Base-by-base conservation (phyloP, 2,888 invertebrate genomes). In the Parnassius mnemosyne region DNA sequence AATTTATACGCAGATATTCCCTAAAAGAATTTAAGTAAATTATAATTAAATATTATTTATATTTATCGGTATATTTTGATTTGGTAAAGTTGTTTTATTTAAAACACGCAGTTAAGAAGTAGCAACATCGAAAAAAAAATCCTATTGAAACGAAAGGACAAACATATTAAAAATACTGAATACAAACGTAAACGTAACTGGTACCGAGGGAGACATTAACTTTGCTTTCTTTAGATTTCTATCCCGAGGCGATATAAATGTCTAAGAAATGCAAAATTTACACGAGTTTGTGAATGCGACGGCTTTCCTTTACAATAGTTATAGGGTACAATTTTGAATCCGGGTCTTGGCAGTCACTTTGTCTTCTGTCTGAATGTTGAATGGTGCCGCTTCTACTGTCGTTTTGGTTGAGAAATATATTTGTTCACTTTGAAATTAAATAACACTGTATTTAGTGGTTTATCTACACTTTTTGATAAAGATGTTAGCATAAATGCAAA, bases 331-430 rank as follows among this genome's bases (percentile, higher is more conserved):
- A 58, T 63, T 58, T 65, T 62, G 64, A 60, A 61, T 64, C 57
- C 49, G 56, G 53, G 63, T 52, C 60, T 60, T 64, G 63, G 62
- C 65, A 64, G 63, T 65, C 63, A 68, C 67, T 71, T 71, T 69
- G 71, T 72, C 68, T 67, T 57, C 64, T 69, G 69, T 68, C 69
- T 71, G 69, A 69, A 71, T 71, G 68, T 63, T 71, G 68, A 71
- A 71, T 71, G 65, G 68, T 68, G 66, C 66, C 65, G 63, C 60
- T 64, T 60, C 62, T 63, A 65, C 66, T 58, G 53, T 56, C 52
- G 63, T 52, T 51, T 56, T 59, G 54, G 47, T 57, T 59, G 53
- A 62, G 42, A 47, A 59, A 66, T 55, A 54, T 63, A 59, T 65
- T 61, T 64, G 59, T 61, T 66, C 64, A 60, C 63, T 59, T 53